Evolutionary conservation across 2,797 vertebrate species (phyloP).

Genomic region (Argentina silus): DNA sequence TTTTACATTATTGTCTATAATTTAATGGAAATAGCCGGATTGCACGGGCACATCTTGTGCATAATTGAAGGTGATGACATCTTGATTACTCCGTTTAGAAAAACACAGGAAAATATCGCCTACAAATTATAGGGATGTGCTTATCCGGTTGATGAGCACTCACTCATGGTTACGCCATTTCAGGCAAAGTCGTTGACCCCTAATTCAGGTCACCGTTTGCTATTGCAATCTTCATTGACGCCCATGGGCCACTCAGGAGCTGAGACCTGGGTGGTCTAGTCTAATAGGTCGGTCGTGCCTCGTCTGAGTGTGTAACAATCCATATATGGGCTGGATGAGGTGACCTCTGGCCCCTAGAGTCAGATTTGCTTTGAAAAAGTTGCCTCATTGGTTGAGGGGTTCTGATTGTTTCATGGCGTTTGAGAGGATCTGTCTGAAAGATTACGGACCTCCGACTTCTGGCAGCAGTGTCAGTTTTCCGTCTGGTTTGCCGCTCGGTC

Average conservation of each 20-base stretch:
- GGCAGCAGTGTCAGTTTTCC: constrained; percentile 14
- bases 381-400: background rate
- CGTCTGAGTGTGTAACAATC: no score
- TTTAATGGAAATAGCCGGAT: constrained; percentile 7
- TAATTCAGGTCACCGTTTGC: no score
- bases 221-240: no score
- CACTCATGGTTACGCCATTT: no score
- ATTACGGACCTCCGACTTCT: no score
- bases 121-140: constrained; percentile 34
- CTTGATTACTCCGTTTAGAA: constrained; percentile 27
- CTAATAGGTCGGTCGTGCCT: no score
- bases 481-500: constrained; percentile 12
- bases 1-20: constrained; percentile 10
- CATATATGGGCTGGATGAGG: no score
- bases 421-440: background rate
- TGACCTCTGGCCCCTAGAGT: background rate
- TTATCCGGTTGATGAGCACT: background rate
- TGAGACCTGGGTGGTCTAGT: no score
- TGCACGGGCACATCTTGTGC: constrained; percentile 26
- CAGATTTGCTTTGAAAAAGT: background rate
- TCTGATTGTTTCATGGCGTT: no score
- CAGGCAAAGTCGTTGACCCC: no score
- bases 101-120: background rate
- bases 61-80: constrained; percentile 34
- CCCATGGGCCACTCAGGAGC: no score